Evolutionary conservation across 2,888 invertebrate genomes (phyloP).

Genomic region (Pyrochroa serraticornis): DNA sequence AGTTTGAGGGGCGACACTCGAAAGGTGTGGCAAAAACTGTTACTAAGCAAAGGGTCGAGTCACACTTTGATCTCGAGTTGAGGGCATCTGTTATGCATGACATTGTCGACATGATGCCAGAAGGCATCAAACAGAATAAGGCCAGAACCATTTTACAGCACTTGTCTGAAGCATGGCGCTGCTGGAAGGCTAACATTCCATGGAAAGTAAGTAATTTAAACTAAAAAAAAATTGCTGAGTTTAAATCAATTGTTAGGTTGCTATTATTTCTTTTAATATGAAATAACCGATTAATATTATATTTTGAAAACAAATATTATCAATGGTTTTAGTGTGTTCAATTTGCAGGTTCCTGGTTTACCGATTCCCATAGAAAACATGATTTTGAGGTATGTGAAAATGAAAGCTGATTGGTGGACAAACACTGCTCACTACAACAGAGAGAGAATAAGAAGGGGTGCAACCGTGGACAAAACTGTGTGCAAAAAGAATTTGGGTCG

Average conservation of each 20-base stretch:
- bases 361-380: constrained; percentile 99
- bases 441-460: constrained; percentile 97
- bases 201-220: constrained; percentile 80
- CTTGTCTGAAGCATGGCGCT: constrained; percentile 98
- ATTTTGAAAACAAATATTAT: background rate
- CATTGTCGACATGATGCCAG: constrained; percentile 99
- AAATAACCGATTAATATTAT: background rate
- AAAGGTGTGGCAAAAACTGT: constrained; percentile 99
- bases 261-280: too few species aligned
- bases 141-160: constrained; percentile 98
- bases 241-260: too few species aligned
- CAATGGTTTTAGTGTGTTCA: background rate
- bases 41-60: constrained; percentile 98
- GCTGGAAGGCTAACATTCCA: constrained; percentile 99
- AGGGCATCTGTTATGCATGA: constrained; percentile 97
- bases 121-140: constrained; percentile 99
- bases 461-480: constrained; percentile 99
- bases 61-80: constrained; percentile 98
- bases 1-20: constrained; percentile 99
- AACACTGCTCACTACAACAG: constrained; percentile 99
- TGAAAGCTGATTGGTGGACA: constrained; percentile 99
- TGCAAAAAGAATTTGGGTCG: constrained; percentile 99
- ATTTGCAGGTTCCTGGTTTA: constrained; percentile 84
- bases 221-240: too few species aligned
- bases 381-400: constrained; percentile 99